Evolutionary conservation across 2,888 invertebrate species (phyloP), one percentile per base, ranked within the genome.

Genomic region (Ectemnius lituratus): DNA sequence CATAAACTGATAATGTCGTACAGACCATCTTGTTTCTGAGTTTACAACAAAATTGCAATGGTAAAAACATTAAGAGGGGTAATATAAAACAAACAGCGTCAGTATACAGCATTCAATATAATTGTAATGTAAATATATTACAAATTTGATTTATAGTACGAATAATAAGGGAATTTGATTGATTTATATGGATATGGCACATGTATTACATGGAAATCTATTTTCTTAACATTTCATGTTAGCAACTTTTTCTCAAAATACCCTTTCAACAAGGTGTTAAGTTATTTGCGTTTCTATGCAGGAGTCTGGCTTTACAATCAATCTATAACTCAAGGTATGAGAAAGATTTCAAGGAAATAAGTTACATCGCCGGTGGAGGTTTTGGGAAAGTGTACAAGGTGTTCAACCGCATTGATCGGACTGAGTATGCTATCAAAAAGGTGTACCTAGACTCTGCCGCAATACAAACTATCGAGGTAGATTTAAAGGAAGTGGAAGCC

Each of bases 381-480:
- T 96, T 96, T 87, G 96, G 96, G 0, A 93, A 93, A 80, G 96
- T 96, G 2, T 96, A 93, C 87, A 94, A 94, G 91, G 96, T 95
- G 0, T 92, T 92, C 80, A 95, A 96, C 87, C 94, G 95, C 85
- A 89, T 96, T 4, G 97, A 97, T 87, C 94, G 94, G 5, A 93
- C 94, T 1, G 93, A 95, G 84, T 97, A 96, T 91, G 97, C 97
- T 0, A 93, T 97, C 0, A 97, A 96, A 89, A 96, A 96, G 88
- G 95, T 95, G 52, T 92, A 91, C 75, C 94, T 95, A 46, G 93
- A 93, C 80, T 94, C 94, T 0, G 93, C 93, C 8, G 93, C 93
- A 80, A 92, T 95, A 0, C 92, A 94, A 72, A 93, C 93, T 0
- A 93, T 95, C 18, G 92, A 94, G 90, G 92, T 92, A 59, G 94